Evolutionary conservation across 92 coral and sea anemone genomes (phyloP).

Genomic region (Paragorgia papillata): DNA sequence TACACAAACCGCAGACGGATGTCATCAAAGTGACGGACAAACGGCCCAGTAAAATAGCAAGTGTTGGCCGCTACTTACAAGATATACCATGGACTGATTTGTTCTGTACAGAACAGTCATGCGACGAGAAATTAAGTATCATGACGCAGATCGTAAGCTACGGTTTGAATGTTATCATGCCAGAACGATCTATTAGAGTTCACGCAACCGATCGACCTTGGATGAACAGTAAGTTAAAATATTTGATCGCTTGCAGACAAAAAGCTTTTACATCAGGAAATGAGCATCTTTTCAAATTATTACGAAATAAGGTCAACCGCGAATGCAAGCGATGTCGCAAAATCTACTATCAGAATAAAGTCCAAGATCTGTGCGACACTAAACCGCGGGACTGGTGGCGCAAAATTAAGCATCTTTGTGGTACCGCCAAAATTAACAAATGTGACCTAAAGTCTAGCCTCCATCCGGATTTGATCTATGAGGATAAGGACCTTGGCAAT

Average conservation of each 20-base stretch:
- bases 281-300: slow-evolving; percentile 24
- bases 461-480: slow-evolving; percentile 14
- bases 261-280: slow-evolving; percentile 58
- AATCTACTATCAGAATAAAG: slow-evolving; percentile 54
- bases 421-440: slow-evolving; percentile 26
- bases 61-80: slow-evolving; percentile 57
- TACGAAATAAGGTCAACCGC: slow-evolving; percentile 63
- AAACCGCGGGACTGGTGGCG: slow-evolving; percentile 60
- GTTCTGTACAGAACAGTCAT: slow-evolving; percentile 50
- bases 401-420: slow-evolving; percentile 48
- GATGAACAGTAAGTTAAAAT: slow-evolving; percentile 46
- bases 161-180: slow-evolving; percentile 46
- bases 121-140: slow-evolving; percentile 53
- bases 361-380: slow-evolving; percentile 29
- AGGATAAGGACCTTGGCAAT: slow-evolving; percentile 41
- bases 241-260: slow-evolving; percentile 45
- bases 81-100: slow-evolving; percentile 25
- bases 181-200: slow-evolving; percentile 44
- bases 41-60: slow-evolving; percentile 56
- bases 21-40: slow-evolving; percentile 59
- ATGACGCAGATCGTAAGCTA: slow-evolving; percentile 56
- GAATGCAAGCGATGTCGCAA: slow-evolving; percentile 54
- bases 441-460: slow-evolving; percentile 42
- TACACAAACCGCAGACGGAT: no score
- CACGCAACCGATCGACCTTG: slow-evolving; percentile 54